These are phyloP conservation scores for Dicyrtoma fusca DNA, from an alignment of 2,888 invertebrate species.

Conservation along the genomic window DNA sequence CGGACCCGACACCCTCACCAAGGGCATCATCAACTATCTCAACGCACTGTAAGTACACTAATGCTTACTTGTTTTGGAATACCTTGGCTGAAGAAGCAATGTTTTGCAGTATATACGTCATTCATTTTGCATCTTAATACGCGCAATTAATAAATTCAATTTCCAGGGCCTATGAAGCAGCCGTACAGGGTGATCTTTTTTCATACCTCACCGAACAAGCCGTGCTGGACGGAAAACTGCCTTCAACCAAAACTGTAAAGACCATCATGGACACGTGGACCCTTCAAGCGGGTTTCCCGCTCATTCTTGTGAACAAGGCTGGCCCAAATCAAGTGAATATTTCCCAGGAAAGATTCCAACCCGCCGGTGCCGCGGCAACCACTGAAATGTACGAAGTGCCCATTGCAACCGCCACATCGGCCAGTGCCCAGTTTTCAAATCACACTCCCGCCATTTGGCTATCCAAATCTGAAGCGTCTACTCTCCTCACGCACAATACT, in stretches of 20 bases:
- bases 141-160: too few relatives aligned
- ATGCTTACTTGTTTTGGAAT: too few relatives aligned
- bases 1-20: conserved; percentile 14
- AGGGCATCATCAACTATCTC: not conserved
- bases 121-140: too few relatives aligned
- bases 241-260: conserved; percentile 41
- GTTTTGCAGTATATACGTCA: too few relatives aligned
- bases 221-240: not conserved
- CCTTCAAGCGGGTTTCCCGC: conserved; percentile 50
- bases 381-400: conserved; percentile 37
- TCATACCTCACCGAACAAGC: too few relatives aligned
- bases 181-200: too few relatives aligned
- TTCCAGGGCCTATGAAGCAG: too few relatives aligned
- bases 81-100: too few relatives aligned
- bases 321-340: conserved; percentile 32
- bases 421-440: not conserved
- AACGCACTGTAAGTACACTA: too few relatives aligned
- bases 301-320: conserved; percentile 37
- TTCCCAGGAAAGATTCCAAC: conserved; percentile 39
- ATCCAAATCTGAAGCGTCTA: conserved; percentile 6
- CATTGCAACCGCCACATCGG: conserved; percentile 31
- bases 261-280: conserved; percentile 56
- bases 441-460: conserved; percentile 37
- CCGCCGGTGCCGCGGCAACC: not conserved
- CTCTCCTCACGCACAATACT: not conserved